Base-by-base conservation (phyloP, 2,888 invertebrate species). In the Gari tellinella region DNA sequence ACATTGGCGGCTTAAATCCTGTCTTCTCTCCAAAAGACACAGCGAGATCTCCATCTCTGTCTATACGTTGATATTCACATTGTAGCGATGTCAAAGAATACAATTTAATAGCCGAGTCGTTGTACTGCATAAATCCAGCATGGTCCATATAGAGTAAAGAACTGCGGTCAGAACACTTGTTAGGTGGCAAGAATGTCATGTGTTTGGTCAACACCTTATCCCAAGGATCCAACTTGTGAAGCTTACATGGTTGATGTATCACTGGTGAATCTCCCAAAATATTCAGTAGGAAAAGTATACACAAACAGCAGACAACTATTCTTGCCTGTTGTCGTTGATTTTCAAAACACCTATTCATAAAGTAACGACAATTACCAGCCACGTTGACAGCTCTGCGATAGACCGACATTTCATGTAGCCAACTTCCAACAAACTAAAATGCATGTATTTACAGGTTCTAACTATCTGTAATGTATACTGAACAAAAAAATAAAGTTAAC, bases 141-240 rank as follows among this genome's bases (percentile, higher is more conserved):
- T 64, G 55, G 26, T 74, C 61, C 17, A 74, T 64, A 51, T 38
- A 68, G 40, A 68, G 17, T 12, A 74, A 17, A 19, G 67, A 60
- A 37, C n/a, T 38, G 26, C 41, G 21, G 2, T 49, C 3, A 10
- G 66, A 26, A 19, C 72, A 72, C 14, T 56, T 2, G 0, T 21
- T 53, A 14, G 43, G 51, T 48, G 43, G 17, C 10, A 48, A 38
- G 19, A 7, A 21, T 31, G 17, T 31, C 2, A 72, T 25, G n/a
- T 58, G 67, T 17, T 45, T 21, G 10, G 12, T 48, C 8, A 67
- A n/a, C 2, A 38, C 38, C 14, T 62, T 46, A 41, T 72, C 72
- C 72, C 72, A 72, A 12, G 72, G 72, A 43, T 72, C 58, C 19
- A 67, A 37, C 14, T 58, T 51, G 14, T 66, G 72, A 15, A 67